Evolutionary conservation across 1,140 invertebrate genomes (phyloP), one percentile per base, ranked within the genome.

Genomic region (Dolichoris vasculosae): DNA sequence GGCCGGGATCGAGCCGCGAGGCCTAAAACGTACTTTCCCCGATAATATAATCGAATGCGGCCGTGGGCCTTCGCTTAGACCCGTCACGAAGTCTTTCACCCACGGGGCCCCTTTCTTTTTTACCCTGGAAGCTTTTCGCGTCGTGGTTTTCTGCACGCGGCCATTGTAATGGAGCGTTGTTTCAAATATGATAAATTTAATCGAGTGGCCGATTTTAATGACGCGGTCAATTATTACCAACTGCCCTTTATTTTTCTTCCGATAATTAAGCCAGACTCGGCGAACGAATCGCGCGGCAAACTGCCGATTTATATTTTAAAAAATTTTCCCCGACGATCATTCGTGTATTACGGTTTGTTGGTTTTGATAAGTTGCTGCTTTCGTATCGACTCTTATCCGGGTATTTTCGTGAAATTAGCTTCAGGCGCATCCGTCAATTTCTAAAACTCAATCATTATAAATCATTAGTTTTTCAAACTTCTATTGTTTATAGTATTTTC

Each of bases 381-480:
- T 38, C 35, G 15, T 59, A 59, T 69, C 67, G 13, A 7, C 32
- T 38, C 67, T 38, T 30, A 13, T 69, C 11, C 67, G 23, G 17
- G 1, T 38, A 30, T 69, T 69, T 69, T 69, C 17, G 8, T 38
- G 2, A 23, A 69, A 23, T 69, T 20, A 38, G 35, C 20, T 69
- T 38, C 7, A 43, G 38, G 38, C 38, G 38, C 38, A 43, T 73
- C 69, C 38, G 38, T 73, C 40, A 43, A n/a, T 73, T 43, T 73
- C 69, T 73, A 40, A 71, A 73, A 73, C 69, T 73, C 69, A 73
- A 73, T 73, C 69, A 73, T 73, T 73, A 73, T 73, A 73, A 73
- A 73, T 73, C 69, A 73, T 43, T 43, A n/a, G 69, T 43, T 73
- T 73, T 73, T 43, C 40, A 43, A 26, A 38, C 38, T 40, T 11